A percentile compares a stretch with the other conserved stretches of the same genome.
These are phyloP conservation scores for Lasiurus borealis DNA, from an alignment of 2,113 vertebrate genomes.

Conservation along the genomic window DNA sequence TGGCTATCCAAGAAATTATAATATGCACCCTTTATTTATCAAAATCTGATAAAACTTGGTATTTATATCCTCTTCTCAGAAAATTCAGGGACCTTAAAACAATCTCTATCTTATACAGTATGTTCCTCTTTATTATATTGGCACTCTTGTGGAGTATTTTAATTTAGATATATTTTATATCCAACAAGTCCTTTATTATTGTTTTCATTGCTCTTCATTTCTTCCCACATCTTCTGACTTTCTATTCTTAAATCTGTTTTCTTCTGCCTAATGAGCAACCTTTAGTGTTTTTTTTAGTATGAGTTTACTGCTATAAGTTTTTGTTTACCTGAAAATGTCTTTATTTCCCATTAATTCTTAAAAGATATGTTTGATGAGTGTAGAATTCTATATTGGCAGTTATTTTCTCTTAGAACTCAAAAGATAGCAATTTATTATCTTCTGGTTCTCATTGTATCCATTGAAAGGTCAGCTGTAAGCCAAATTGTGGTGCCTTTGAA, in stretches of 20 bases:
- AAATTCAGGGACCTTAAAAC: background rate
- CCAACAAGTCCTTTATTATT: background rate
- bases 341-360: constrained; percentile 27
- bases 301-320: background rate
- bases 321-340: constrained; percentile 21
- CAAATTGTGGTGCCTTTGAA: constrained; percentile 32
- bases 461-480: background rate
- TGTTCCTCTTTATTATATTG: background rate
- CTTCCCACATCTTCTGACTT: constrained; percentile 22
- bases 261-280: background rate
- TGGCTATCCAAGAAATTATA: constrained; percentile 6
- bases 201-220: constrained; percentile 33
- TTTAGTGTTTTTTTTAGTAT: background rate
- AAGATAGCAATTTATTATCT: background rate
- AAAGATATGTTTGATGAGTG: background rate
- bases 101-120: background rate
- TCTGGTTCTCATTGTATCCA: background rate
- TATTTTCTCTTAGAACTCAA: constrained; percentile 8
- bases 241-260: background rate
- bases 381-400: constrained; percentile 17
- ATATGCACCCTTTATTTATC: background rate
- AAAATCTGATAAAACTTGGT: constrained; percentile 10
- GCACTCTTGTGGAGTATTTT: background rate
- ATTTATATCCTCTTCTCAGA: constrained; percentile 9
- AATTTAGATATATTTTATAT: constrained; percentile 7